Evolutionary conservation across 2,113 vertebrate species (phyloP), one percentile per base, ranked within the genome.

Genomic region (Aramus guarauna): DNA sequence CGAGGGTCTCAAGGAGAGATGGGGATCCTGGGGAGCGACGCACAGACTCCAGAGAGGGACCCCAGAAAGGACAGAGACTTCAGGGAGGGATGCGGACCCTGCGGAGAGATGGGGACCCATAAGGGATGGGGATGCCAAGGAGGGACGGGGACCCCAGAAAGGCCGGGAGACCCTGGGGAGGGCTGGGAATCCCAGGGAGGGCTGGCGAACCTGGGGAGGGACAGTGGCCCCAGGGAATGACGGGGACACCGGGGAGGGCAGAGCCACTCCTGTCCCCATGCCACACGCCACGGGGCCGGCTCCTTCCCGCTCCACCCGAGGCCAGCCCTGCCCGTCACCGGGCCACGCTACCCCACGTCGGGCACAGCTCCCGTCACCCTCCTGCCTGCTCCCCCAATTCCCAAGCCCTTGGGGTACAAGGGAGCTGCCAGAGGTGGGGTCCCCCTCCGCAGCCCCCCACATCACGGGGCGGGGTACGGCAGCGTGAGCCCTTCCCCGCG

Each of bases 81-180:
- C 36, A 2, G 1, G 30, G 17, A 41, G 22, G 13, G 50, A 34
- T 7, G 15, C 2, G 5, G 16, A 58, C 18, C 20, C 36, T 58
- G 11, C 1, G 6, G 15, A 43, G 20, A 23, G 8, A n/a, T 27
- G 12, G 23, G n/a, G 12, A 80, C 10, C 5, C 36, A 6, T 12
- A 37, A 39, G 98, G 99, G 98, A 91, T n/a, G 13, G 3, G 11
- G 15, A 30, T 16, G 9, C 26, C 55, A 27, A 39, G 48, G 41
- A 32, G 20, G 29, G 21, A 24, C 47, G 20, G 41, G 21, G 13
- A 50, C 9, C 32, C 18, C 32, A 43, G 41, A 53, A 36, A 24
- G 26, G 36, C 23, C 26, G 4, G 26, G 72, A 76, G 24, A 26
- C 19, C 13, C 20, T n/a, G 15, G 19, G 19, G 12, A 59, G 32